phyloP scores from a whole-genome alignment of 2,797 vertebrate species.

The Dipus sagitta region DNA sequence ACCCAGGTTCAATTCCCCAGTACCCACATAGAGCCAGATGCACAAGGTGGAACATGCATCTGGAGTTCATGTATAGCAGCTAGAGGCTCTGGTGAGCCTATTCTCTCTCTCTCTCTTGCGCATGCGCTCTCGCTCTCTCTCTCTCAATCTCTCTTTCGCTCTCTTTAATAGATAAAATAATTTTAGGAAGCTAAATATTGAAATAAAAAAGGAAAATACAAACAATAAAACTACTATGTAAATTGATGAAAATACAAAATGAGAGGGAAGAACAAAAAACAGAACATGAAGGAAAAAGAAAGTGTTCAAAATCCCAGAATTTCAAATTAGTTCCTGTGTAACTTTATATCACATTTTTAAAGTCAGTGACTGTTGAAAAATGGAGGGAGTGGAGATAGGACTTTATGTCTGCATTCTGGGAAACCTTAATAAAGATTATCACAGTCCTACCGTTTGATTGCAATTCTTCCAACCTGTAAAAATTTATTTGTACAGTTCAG shows the following conservation, averaged over 20 bases:
- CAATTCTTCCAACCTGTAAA: constrained; percentile 30
- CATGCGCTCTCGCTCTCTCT: no score
- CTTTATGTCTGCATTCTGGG: constrained; percentile 28
- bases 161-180: no score
- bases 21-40: no score
- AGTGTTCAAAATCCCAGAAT: background rate
- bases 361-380: background rate
- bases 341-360: constrained; percentile 52
- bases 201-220: background rate
- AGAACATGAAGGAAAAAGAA: background rate
- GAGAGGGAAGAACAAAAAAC: background rate
- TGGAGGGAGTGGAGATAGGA: background rate
- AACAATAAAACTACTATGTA: background rate
- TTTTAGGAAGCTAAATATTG: background rate
- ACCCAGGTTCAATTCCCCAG: no score
- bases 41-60: no score
- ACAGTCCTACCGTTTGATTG: background rate
- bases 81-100: no score
- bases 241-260: background rate
- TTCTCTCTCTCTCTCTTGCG: no score
- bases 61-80: no score
- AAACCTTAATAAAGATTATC: background rate
- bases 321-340: background rate
- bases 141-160: no score
- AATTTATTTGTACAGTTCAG: constrained; percentile 24